Percentiles rank a stretch among this genome's conserved stretches.
Evolutionary conservation across 1,140 invertebrate species (phyloP).

Genomic region (Campoletis sonorensis): DNA sequence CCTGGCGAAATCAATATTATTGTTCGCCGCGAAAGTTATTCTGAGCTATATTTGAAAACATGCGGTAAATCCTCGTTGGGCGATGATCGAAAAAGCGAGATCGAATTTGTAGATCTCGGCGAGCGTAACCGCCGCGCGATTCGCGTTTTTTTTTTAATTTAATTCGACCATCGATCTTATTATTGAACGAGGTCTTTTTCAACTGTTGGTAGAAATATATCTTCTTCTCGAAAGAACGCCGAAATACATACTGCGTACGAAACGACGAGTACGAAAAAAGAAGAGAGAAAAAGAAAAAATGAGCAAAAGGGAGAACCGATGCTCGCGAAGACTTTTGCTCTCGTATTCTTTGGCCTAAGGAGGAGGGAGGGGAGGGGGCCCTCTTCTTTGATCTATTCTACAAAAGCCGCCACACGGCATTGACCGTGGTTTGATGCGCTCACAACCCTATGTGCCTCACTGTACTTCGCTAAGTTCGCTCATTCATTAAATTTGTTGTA

Average conservation of each 20-base stretch:
- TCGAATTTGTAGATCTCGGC: slow-evolving; percentile 5
- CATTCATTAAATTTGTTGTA: slow-evolving; percentile 76
- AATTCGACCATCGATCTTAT: not conserved
- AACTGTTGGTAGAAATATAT: no score
- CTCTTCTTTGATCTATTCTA: slow-evolving; percentile 71
- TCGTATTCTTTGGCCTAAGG: not conserved
- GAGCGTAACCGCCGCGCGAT: not conserved
- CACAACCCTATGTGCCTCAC: slow-evolving; percentile 68
- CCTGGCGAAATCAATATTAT: slow-evolving; percentile 74
- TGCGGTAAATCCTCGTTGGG: slow-evolving; percentile 46
- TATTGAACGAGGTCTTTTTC: slow-evolving; percentile 16
- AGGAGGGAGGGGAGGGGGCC: slow-evolving; percentile 49
- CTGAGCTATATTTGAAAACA: slow-evolving; percentile 68
- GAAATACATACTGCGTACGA: not conserved
- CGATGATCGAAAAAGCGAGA: not conserved
- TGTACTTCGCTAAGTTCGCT: slow-evolving; percentile 70
- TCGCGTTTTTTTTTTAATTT: not conserved
- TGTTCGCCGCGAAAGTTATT: slow-evolving; percentile 62
- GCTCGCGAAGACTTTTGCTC: slow-evolving; percentile 25
- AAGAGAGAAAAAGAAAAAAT: not conserved
- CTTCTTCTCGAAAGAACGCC: no score
- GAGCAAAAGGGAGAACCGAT: slow-evolving; percentile 2
- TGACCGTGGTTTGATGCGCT: slow-evolving; percentile 73
- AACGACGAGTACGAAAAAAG: not conserved
- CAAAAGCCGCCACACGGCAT: slow-evolving; percentile 75